A percentile compares a stretch with the other conserved stretches of the same genome.
Conservation (phyloP, 2,888 invertebrate genomes). For the Cephonodes hylas region DNA sequence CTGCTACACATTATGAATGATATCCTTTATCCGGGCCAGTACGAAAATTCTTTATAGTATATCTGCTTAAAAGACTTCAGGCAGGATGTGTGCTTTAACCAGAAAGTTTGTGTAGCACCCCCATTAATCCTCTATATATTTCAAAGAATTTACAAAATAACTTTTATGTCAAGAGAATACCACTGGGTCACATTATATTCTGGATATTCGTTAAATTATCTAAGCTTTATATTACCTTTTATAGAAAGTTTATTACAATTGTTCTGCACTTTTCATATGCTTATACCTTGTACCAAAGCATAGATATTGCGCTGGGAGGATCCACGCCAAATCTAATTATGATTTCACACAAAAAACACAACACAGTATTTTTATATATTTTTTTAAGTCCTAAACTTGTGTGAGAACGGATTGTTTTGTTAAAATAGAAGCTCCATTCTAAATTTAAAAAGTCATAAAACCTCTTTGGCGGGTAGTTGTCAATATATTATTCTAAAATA, state of each 20-base stretch:
- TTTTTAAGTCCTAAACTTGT: slow-evolving; percentile 42
- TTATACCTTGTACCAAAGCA: slow-evolving; percentile 38
- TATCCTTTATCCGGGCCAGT: too few species aligned
- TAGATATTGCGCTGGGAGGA: slow-evolving; percentile 56
- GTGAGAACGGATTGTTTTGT: background rate
- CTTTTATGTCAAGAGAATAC: too few species aligned
- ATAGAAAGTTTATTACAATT: background rate
- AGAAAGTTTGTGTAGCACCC: too few species aligned
- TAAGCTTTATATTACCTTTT: background rate
- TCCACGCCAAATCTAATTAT: slow-evolving; percentile 79
- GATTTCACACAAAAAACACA: slow-evolving; percentile 63
- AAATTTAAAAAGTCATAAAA: background rate
- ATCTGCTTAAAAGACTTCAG: too few species aligned
- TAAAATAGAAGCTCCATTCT: background rate
- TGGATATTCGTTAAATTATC: background rate
- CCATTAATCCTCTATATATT: too few species aligned
- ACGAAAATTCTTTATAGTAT: too few species aligned
- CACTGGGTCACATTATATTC: too few species aligned
- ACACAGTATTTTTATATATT: slow-evolving; percentile 58
- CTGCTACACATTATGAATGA: too few species aligned
- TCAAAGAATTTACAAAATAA: too few species aligned
- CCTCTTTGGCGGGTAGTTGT: background rate
- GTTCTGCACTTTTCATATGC: background rate
- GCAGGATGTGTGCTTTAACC: too few species aligned
- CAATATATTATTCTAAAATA: too few species aligned